Percentiles rank a stretch among this genome's conserved stretches.
Conservation (phyloP, 2,797 vertebrate species). For the Acanthornis magna region DNA sequence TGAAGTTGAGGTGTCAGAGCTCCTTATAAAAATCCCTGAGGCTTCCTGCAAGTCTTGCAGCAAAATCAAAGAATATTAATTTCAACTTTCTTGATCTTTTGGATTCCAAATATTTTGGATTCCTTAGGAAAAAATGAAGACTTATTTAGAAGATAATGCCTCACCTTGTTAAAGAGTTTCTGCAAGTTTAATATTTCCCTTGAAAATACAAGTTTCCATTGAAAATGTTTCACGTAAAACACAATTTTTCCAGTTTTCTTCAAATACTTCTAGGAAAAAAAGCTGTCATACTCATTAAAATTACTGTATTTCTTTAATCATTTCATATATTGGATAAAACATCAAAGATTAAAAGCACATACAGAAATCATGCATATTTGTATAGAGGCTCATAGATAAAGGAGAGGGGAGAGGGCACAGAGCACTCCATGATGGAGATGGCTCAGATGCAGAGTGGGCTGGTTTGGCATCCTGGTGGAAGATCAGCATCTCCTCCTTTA, state of each 20-base stretch:
- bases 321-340: background rate
- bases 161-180: background rate
- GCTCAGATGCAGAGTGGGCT: background rate
- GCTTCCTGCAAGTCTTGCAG: background rate
- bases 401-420: background rate
- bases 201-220: background rate
- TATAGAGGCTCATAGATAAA: background rate
- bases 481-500: background rate
- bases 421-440: background rate
- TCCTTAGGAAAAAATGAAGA: background rate
- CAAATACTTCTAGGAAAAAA: background rate
- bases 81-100: background rate
- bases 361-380: background rate
- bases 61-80: background rate
- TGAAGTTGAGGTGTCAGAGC: background rate
- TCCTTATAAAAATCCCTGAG: background rate
- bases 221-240: background rate
- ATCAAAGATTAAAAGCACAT: background rate
- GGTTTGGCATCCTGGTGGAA: background rate
- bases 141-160: background rate
- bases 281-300: background rate
- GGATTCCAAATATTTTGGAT: background rate
- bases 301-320: background rate
- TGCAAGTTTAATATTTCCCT: background rate
- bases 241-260: background rate